Evolutionary conservation across 92 coral and sea anemone species (phyloP), one percentile per base, ranked within the genome.

Genomic region (Anthopleura xanthogrammica): DNA sequence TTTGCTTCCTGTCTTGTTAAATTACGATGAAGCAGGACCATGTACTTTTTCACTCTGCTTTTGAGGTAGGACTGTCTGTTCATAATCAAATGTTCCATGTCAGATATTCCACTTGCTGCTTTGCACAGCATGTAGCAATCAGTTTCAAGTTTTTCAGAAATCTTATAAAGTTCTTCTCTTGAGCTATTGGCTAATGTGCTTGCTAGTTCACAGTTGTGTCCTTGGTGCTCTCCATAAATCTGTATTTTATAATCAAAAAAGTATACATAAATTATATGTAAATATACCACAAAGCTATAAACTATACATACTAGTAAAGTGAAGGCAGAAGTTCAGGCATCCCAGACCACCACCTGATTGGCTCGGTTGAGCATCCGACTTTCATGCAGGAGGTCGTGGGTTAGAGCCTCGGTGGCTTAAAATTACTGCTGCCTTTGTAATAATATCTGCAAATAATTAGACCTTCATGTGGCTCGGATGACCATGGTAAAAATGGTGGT

Each of bases 161-260:
- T 83, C 74, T 77, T 86, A 5, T 86, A 85, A n/a, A 91, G 81
- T 50, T 91, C 98, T 48, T 92, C 91, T 41, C 92, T 81, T 9
- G 89, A 91, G 77, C 87, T 80, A 52, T 88, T 79, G n/a, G 93
- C 95, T 86, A 94, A 83, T 41, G 86, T 88, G 57, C 93, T 94
- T 40, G 97, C 94, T 72, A 95, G 90, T 43, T 89, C 94, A 79
- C 98, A 95, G 20, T 86, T 85, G 74, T 95, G 98, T 0, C 98
- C 98, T n/a, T 86, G 89, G 75, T 95, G 98, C 11, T 85, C 77
- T 8, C 98, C 98, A 89, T 95, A 95, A 16, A 95, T 93, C 98
- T 95, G 41, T 24, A 41, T 52, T 29, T 12, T 16, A 76, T 16
- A 41, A 19, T 41, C 50, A 56, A 17, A 55, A 29, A 52, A 29